These are phyloP conservation scores for Corythornis madagascariensis DNA, from an alignment of 2,113 vertebrate genomes.

Conservation along the genomic window DNA sequence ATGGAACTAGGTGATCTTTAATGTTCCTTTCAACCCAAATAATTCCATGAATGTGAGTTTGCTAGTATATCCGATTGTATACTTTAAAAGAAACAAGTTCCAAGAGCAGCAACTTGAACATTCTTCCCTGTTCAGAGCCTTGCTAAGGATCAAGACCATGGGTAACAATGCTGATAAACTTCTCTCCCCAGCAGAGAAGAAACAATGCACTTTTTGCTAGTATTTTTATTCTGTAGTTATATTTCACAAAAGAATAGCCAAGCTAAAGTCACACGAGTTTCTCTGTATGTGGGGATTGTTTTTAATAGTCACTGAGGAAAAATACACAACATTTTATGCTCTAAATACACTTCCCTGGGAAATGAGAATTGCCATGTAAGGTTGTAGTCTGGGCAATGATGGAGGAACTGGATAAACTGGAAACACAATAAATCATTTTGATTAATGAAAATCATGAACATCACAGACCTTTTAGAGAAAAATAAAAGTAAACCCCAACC, in stretches of 20 bases:
- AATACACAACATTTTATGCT: neutral
- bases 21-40: too few species aligned
- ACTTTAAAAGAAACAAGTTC: neutral
- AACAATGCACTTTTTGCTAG: neutral
- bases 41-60: neutral
- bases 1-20: too few species aligned
- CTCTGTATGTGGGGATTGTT: neutral
- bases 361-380: neutral
- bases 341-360: neutral
- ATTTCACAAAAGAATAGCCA: neutral
- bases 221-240: neutral
- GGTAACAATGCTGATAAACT: neutral
- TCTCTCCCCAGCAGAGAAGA: neutral
- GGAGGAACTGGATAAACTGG: neutral
- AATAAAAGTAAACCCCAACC: neutral
- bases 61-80: neutral
- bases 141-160: neutral
- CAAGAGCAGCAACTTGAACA: neutral
- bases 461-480: neutral
- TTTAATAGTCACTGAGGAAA: neutral
- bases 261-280: neutral
- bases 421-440: neutral
- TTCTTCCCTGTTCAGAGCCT: neutral
- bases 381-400: neutral
- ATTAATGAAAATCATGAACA: neutral